Evolutionary conservation across 1,140 invertebrate species (phyloP), one percentile per base, ranked within the genome.

Genomic region (Caerostris extrusa): DNA sequence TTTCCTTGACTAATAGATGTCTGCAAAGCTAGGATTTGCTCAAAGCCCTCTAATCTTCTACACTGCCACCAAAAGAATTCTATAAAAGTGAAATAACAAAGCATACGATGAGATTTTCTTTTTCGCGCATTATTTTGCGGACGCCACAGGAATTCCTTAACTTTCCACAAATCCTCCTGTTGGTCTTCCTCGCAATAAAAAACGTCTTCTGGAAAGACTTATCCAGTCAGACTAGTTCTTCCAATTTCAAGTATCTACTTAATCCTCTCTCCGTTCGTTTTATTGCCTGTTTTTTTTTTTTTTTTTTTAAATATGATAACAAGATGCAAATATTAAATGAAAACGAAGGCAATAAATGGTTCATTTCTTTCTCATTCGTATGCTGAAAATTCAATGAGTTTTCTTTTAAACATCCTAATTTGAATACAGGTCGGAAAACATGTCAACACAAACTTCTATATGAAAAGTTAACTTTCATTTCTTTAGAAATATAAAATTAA

Each of bases 11-110:
- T 64, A 64, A 64, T 71, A 50, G 19, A 7, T 50, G 8, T 71
- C 67, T 19, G 67, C 19, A 71, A 71, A 5, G 17, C 17, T 7
- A 19, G 7, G 67, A 71, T 71, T 71, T 19, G 8, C 67, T 3
- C 67, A 71, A 19, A 71, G 19, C 19, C 67, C 67, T 71, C 3
- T 71, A 19, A 19, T 71, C 5, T 71, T 3, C n/a, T 8, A 19
- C 67, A 19, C 67, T 19, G n/a, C n/a, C 67, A 19, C 19, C 3
- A 19, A 3, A 71, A 8, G 34, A 71, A 8, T 71, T 71, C 67
- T 34, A 71, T 71, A 71, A 71, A 71, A 7, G 67, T 8, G 19
- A 71, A 71, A 71, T 71, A 71, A 50, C 67, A 19, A 71, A 71
- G n/a, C 67, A 71, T 34, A 34, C 6, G 34, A 8, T 17, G 34